These are phyloP conservation scores for Noturus placidus DNA, from an alignment of 2,113 vertebrate species.

Conservation along the genomic window DNA sequence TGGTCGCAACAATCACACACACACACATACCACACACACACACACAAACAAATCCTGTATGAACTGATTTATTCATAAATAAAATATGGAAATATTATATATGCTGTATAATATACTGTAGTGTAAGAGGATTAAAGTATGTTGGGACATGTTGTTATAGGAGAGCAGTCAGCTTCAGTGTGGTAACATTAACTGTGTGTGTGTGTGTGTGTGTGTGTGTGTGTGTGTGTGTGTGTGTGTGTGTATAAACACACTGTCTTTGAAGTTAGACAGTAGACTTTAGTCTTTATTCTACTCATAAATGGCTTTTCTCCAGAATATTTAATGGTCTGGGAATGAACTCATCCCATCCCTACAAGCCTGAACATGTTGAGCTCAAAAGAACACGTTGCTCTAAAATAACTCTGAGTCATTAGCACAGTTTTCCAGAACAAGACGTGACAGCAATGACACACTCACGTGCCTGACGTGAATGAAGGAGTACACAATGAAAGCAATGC, in stretches of 20 bases:
- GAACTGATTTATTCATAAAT: too few species aligned
- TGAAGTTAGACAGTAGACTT: background rate
- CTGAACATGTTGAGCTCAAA: conserved; percentile 57
- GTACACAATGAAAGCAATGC: background rate
- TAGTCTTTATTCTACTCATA: background rate
- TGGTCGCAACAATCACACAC: too few species aligned
- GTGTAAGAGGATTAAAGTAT: background rate
- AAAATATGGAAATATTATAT: too few species aligned
- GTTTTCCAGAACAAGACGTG: background rate
- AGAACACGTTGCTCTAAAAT: conserved; percentile 46
- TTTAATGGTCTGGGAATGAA: conserved; percentile 23
- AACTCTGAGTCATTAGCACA: conserved; percentile 48
- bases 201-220: too few species aligned
- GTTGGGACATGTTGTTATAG: background rate
- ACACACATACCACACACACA: too few species aligned
- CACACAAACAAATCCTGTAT: too few species aligned
- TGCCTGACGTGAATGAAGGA: background rate
- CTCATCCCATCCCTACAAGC: conserved; percentile 44
- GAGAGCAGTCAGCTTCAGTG: background rate
- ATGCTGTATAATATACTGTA: background rate
- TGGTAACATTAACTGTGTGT: background rate
- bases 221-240: background rate
- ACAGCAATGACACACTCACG: background rate
- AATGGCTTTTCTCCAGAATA: background rate
- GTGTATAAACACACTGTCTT: background rate